Evolutionary conservation across 2,888 invertebrate species (phyloP).

Genomic region (Oligia latruncula): DNA sequence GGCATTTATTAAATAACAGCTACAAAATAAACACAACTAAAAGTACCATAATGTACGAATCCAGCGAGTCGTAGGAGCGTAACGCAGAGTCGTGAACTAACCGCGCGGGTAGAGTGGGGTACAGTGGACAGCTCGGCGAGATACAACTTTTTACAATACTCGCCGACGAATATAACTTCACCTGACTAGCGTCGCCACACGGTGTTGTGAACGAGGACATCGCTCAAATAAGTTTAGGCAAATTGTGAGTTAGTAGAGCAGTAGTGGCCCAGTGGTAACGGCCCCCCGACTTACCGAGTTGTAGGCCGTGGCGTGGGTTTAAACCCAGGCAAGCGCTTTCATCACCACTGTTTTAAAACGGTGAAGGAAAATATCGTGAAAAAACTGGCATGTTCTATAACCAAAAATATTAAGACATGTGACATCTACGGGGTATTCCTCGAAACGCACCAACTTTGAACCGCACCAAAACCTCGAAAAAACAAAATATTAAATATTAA

Average conservation of each 20-base stretch:
- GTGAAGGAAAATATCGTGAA: too few relatives aligned
- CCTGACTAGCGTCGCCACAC: constrained; percentile 35
- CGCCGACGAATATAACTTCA: constrained; percentile 24
- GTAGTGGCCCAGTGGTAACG: too few relatives aligned
- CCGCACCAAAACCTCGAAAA: too few relatives aligned
- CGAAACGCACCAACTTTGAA: too few relatives aligned
- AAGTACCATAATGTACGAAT: neutral
- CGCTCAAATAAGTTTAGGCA: neutral
- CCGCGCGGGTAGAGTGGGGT: neutral
- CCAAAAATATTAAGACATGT: too few relatives aligned
- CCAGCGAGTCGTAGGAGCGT: neutral
- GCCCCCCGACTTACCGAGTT: too few relatives aligned
- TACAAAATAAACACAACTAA: neutral
- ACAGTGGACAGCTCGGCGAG: neutral
- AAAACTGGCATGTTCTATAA: too few relatives aligned
- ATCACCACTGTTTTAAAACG: too few relatives aligned
- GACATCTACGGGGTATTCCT: too few relatives aligned
- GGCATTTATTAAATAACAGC: constrained; percentile 7
- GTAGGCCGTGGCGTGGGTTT: too few relatives aligned
- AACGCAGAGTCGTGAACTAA: constrained; percentile 13
- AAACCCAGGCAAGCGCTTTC: too few relatives aligned
- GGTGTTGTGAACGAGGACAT: neutral
- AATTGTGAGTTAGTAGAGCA: neutral
- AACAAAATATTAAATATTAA: too few relatives aligned
- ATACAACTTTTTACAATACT: constrained; percentile 43